phyloP scores from a whole-genome alignment of 2,113 vertebrate species.

The Bucco capensis region DNA sequence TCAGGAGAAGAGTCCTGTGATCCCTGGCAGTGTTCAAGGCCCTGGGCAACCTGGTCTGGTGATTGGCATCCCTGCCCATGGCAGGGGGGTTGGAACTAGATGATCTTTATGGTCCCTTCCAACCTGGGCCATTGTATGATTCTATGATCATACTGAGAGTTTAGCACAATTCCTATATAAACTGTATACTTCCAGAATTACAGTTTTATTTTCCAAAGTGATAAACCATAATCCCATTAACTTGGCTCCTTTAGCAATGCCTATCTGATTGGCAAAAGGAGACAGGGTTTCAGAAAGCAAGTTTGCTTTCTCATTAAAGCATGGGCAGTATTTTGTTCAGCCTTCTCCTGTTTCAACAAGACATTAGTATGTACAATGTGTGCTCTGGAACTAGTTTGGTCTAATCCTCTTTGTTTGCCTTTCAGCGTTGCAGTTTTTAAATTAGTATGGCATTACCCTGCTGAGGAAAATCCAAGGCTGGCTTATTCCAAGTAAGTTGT shows the following conservation, averaged over 20 bases:
- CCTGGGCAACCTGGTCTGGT: too few species aligned
- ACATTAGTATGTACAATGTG: neutral
- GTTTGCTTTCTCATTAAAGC: neutral
- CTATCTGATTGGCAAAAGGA: neutral
- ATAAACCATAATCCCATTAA: neutral
- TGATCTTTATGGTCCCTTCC: too few species aligned
- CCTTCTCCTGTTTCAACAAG: neutral
- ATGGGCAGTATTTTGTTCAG: neutral
- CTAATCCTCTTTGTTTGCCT: constrained; percentile 29
- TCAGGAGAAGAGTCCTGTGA: neutral
- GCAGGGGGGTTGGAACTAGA: too few species aligned
- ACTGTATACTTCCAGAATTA: neutral
- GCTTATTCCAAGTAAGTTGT: neutral
- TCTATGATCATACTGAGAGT: rapidly evolving
- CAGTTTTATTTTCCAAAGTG: neutral
- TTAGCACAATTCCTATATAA: neutral
- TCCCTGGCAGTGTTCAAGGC: too few species aligned
- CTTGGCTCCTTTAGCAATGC: neutral
- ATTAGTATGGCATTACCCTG: neutral
- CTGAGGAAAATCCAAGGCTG: neutral
- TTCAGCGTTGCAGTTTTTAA: neutral
- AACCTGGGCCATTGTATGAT: too few species aligned
- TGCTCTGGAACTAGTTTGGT: neutral
- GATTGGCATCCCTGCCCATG: too few species aligned
- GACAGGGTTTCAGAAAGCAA: neutral